Conservation (phyloP, 2,888 invertebrate genomes). For the Gryllus longicercus region DNA sequence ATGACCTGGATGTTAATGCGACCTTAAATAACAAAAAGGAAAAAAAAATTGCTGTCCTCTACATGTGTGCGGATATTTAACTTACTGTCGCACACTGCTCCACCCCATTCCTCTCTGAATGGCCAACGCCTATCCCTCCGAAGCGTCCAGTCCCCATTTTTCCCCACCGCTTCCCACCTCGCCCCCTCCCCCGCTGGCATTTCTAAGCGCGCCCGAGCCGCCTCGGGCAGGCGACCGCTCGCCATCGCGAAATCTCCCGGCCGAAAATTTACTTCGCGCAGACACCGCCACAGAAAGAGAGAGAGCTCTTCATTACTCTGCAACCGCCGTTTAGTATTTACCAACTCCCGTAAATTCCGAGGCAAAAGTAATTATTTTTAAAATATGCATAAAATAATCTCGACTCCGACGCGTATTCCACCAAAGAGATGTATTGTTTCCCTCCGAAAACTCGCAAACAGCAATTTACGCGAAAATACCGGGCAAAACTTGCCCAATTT, state of each 20-base stretch:
- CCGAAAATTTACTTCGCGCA: neutral
- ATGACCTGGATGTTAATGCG: too few relatives aligned
- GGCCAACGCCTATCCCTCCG: too few relatives aligned
- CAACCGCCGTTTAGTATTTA: conserved; percentile 4
- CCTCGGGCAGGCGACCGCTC: neutral
- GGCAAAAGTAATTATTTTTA: neutral
- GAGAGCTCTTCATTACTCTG: neutral
- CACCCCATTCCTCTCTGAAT: too few relatives aligned
- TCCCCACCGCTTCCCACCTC: neutral
- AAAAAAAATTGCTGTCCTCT: too few relatives aligned
- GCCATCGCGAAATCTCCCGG: neutral
- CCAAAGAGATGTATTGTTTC: neutral
- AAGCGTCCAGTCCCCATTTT: neutral
- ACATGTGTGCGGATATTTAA: too few relatives aligned
- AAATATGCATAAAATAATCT: conserved; percentile 11
- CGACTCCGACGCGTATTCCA: neutral
- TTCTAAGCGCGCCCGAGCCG: neutral
- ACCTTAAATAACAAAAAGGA: too few relatives aligned
- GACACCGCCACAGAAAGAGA: neutral
- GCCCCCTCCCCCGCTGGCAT: neutral
- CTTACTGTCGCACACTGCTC: too few relatives aligned
- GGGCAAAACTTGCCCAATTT: neutral
- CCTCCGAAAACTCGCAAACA: neutral
- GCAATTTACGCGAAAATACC: neutral
- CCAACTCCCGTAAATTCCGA: neutral